Conservation (phyloP, 2,888 invertebrate species). For the Mythimna impura region DNA sequence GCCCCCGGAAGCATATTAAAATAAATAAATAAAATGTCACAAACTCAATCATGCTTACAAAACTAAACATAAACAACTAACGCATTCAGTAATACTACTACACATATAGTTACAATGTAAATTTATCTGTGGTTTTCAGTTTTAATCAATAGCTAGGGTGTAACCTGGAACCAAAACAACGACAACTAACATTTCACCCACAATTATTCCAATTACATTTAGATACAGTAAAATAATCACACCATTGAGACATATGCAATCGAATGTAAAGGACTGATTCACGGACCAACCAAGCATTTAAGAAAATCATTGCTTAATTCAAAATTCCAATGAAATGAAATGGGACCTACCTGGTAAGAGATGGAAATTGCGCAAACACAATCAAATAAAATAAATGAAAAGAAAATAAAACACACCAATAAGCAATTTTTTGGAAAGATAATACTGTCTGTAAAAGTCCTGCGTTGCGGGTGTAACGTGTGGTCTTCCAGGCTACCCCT, state of each 20-base stretch:
- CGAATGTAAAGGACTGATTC: slow-evolving; percentile 75
- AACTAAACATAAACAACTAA: slow-evolving; percentile 81
- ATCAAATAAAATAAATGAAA: slow-evolving; percentile 74
- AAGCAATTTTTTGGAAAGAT: slow-evolving; percentile 88
- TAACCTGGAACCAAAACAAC: slow-evolving; percentile 90
- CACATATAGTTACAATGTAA: slow-evolving; percentile 81
- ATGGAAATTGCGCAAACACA: slow-evolving; percentile 74
- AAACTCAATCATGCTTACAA: slow-evolving; percentile 85
- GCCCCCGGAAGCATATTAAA: slow-evolving; percentile 63
- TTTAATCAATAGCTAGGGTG: slow-evolving; percentile 82
- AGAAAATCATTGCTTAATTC: slow-evolving; percentile 76
- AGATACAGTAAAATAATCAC: slow-evolving; percentile 84
- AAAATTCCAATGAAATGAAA: slow-evolving; percentile 80
- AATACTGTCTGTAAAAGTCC: slow-evolving; percentile 86
- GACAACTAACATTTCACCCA: slow-evolving; percentile 88
- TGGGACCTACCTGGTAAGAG: slow-evolving; percentile 80
- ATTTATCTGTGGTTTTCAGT: slow-evolving; percentile 88
- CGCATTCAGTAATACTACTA: slow-evolving; percentile 82
- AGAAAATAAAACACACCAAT: slow-evolving; percentile 87
- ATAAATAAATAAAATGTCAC: slow-evolving; percentile 69
- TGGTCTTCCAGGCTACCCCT: slow-evolving; percentile 89
- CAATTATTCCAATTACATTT: slow-evolving; percentile 80
- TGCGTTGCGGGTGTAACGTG: slow-evolving; percentile 89
- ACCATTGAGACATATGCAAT: slow-evolving; percentile 85
- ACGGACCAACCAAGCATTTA: slow-evolving; percentile 83